Conservation (phyloP, 30 jellyfish, hydroid and myxozoan species). For the Haliclystus octoradiatus region DNA sequence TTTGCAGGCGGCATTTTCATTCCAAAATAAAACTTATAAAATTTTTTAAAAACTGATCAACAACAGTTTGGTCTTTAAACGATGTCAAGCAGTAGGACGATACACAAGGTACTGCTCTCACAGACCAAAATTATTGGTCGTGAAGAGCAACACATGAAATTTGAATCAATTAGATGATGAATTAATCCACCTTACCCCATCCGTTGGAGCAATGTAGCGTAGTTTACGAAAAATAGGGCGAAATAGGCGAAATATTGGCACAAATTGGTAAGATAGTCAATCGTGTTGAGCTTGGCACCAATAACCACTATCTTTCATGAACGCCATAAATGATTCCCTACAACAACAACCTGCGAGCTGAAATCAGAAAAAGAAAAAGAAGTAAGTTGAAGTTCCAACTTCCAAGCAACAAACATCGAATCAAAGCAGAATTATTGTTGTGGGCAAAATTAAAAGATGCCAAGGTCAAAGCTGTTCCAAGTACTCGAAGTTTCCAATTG, state of each 20-base stretch:
- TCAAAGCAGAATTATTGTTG: too few relatives aligned
- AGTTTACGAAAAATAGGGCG: not conserved
- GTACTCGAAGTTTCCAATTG: too few relatives aligned
- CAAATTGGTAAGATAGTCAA: conserved; percentile 31
- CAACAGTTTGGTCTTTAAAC: too few relatives aligned
- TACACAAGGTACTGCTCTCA: not conserved
- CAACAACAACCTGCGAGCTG: not conserved
- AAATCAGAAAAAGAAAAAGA: not conserved
- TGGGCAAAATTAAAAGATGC: too few relatives aligned
- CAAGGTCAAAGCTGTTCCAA: too few relatives aligned
- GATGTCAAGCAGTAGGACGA: too few relatives aligned
- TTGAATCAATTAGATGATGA: conserved; percentile 3
- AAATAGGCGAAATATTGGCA: not conserved
- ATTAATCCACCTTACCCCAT: conserved; percentile 44
- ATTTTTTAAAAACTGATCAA: too few relatives aligned
- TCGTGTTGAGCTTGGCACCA: conserved; percentile 94
- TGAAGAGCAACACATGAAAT: not conserved
- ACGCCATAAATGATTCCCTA: not conserved
- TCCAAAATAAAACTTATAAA: conserved; percentile 6
- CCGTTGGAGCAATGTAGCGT: conserved; percentile 7
- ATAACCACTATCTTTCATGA: conserved; percentile 85
- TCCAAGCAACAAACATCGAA: too few relatives aligned
- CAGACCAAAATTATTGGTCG: not conserved
- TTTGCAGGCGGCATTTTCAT: conserved; percentile 72
- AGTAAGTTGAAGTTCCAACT: not conserved